Evolutionary conservation across 2,113 vertebrate species (phyloP).

Genomic region (Myxocyprinus asiaticus): DNA sequence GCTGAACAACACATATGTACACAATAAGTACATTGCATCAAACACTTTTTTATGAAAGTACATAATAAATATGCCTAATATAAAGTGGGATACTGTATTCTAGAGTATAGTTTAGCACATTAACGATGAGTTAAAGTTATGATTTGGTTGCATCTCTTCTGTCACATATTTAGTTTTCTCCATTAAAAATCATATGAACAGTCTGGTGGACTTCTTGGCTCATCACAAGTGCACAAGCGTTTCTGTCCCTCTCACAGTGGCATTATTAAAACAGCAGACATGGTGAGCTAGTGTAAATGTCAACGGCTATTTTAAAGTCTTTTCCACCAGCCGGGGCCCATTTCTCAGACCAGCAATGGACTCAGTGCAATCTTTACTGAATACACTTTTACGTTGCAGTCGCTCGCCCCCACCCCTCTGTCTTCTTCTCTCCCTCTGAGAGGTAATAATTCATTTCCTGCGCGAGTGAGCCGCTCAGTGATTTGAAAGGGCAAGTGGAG

Average conservation of each 20-base stretch:
- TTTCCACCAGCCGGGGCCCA: constrained; percentile 41
- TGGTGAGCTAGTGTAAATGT: constrained; percentile 50
- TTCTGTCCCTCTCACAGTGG: constrained; percentile 34
- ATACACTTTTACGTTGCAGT: background rate
- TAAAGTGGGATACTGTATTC: too few species aligned
- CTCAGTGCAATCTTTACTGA: constrained; percentile 29
- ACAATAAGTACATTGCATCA: too few species aligned
- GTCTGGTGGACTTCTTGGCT: constrained; percentile 25
- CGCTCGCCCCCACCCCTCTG: background rate
- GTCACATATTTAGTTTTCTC: background rate
- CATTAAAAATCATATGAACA: constrained; percentile 17
- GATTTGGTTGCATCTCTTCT: constrained; percentile 9
- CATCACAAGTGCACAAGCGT: constrained; percentile 35
- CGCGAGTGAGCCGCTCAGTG: constrained; percentile 50
- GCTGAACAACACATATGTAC: too few species aligned
- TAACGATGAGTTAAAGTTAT: background rate
- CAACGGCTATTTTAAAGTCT: constrained; percentile 51
- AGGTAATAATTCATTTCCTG: constrained; percentile 55
- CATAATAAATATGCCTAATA: too few species aligned
- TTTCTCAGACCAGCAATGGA: constrained; percentile 47
- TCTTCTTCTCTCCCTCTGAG: constrained; percentile 39
- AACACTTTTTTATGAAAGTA: too few species aligned
- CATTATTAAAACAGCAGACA: constrained; percentile 51
- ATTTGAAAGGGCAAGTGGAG: constrained; percentile 55
- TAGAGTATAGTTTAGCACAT: background rate